Conservation (phyloP, 2,113 vertebrate genomes). For the Rhea pennata region DNA sequence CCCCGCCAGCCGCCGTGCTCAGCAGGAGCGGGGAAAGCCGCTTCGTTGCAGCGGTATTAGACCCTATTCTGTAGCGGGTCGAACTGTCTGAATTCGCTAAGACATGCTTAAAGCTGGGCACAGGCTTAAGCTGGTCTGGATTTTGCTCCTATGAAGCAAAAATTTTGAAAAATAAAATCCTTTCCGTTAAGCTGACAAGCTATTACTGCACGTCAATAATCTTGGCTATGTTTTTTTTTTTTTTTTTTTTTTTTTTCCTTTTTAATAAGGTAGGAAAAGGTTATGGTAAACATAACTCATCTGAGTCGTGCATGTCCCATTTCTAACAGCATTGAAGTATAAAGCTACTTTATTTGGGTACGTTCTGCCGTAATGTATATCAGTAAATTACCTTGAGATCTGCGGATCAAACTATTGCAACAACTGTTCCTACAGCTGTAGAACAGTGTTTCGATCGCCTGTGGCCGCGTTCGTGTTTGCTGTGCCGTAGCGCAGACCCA, state of each 20-base stretch:
- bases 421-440: not conserved
- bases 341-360: not conserved
- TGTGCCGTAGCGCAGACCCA: not conserved
- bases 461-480: fast-evolving
- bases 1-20: not conserved
- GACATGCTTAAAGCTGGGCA: not conserved
- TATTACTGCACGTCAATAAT: not conserved
- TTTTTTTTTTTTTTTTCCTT: not conserved
- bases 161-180: not conserved
- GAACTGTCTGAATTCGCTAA: not conserved
- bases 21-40: not conserved
- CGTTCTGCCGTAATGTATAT: fast-evolving
- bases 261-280: slow-evolving; percentile 4
- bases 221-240: not conserved
- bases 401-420: not conserved
- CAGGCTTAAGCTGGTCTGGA: not conserved
- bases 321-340: not conserved
- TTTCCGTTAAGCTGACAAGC: not conserved
- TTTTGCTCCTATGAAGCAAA: not conserved
- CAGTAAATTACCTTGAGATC: not conserved
- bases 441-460: not conserved
- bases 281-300: not conserved
- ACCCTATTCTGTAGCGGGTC: not conserved
- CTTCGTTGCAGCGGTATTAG: not conserved
- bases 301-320: not conserved